Percentiles rank a stretch among this genome's conserved stretches.
phyloP scores from a whole-genome alignment of 2,113 vertebrate genomes.

The Pavo muticus region DNA sequence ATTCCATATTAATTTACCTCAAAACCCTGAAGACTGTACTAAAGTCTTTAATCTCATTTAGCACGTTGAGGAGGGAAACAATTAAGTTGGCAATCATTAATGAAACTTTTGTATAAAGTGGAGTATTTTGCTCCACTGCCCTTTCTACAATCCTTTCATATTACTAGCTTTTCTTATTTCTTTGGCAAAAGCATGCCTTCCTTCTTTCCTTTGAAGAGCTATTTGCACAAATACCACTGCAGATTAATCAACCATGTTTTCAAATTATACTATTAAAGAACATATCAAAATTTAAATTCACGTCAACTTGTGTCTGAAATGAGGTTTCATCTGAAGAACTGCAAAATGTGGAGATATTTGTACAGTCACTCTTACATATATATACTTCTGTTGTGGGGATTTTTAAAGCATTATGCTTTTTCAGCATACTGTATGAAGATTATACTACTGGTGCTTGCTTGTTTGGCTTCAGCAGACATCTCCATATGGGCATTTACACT shows the following conservation, averaged over 20 bases:
- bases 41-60: constrained; percentile 62
- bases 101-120: constrained; percentile 15
- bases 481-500: not conserved
- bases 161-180: not conserved
- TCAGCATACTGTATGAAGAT: not conserved
- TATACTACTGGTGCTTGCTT: not conserved
- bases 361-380: fast-evolving
- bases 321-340: not conserved
- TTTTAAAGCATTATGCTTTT: not conserved
- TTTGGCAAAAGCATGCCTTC: not conserved
- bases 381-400: fast-evolving
- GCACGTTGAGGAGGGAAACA: not conserved
- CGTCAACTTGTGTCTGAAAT: not conserved
- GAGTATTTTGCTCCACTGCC: not conserved
- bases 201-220: not conserved
- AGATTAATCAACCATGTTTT: not conserved
- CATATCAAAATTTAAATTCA: not conserved
- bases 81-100: constrained; percentile 35
- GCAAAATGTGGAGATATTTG: not conserved
- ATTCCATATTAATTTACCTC: constrained; percentile 33
- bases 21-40: constrained; percentile 2
- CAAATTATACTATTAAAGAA: not conserved
- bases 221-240: not conserved
- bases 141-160: constrained; percentile 20
- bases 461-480: not conserved